Conservation (phyloP, 2,797 vertebrate genomes). For the Lindbergichthys nudifrons region DNA sequence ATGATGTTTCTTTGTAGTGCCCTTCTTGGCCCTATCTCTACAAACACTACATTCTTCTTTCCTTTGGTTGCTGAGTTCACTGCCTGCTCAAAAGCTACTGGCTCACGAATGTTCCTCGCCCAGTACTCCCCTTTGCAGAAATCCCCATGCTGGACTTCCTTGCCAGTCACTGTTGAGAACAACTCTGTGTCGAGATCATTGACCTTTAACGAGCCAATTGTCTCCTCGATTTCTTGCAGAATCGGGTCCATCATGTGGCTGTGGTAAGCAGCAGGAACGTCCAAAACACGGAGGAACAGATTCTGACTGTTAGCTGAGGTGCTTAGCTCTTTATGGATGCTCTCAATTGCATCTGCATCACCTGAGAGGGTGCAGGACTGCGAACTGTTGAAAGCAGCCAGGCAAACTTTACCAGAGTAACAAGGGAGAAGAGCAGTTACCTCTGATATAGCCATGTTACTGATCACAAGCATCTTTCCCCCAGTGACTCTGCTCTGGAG, state of each 20-base stretch:
- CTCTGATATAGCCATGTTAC: conserved; percentile 86
- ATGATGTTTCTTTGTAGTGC: conserved; percentile 85
- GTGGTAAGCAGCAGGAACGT: conserved; percentile 88
- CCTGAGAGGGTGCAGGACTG: conserved; percentile 90
- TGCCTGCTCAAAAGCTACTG: conserved; percentile 85
- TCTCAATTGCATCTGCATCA: conserved; percentile 78
- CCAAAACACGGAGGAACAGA: conserved; percentile 86
- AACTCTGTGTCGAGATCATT: conserved; percentile 78
- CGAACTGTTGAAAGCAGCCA: conserved; percentile 90
- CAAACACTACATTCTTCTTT: conserved; percentile 82
- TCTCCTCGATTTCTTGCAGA: conserved; percentile 75
- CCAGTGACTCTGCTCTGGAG: conserved; percentile 84
- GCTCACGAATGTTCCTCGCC: conserved; percentile 86
- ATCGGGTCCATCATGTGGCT: conserved; percentile 90
- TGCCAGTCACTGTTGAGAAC: conserved; percentile 88
- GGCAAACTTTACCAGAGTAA: conserved; percentile 79
- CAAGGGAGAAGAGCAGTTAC: conserved; percentile 72
- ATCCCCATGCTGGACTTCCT: conserved; percentile 78
- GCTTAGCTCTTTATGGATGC: conserved; percentile 75
- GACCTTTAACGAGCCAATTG: conserved; percentile 76
- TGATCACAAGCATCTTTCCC: conserved; percentile 89
- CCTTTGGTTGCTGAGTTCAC: conserved; percentile 76
- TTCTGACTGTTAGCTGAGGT: conserved; percentile 74
- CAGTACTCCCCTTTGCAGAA: conserved; percentile 87
- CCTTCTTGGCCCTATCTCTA: conserved; percentile 88